A percentile compares a stretch with the other conserved stretches of the same genome.
Conservation (phyloP, 2,797 vertebrate species). For the Sternotherus odoratus region DNA sequence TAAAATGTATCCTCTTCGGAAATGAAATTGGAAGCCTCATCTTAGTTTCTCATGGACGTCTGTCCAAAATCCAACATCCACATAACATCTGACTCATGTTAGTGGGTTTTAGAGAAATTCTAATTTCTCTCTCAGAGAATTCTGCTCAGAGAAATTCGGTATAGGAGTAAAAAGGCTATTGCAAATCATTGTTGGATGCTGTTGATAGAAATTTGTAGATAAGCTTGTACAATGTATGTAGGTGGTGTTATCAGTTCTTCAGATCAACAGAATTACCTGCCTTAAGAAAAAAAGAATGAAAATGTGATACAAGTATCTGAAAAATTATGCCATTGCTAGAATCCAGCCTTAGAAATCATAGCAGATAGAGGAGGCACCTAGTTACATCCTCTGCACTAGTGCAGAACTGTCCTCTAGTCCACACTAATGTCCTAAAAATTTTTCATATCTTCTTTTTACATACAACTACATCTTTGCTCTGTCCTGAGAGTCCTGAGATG, state of each 20-base stretch:
- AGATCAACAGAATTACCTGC: neutral
- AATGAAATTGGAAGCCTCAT: slow-evolving; percentile 17
- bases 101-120: neutral
- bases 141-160: slow-evolving; percentile 33
- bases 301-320: neutral
- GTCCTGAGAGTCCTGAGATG: neutral
- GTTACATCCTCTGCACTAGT: neutral
- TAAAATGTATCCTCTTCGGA: slow-evolving; percentile 13
- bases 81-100: slow-evolving; percentile 12
- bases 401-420: neutral
- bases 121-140: too few species aligned
- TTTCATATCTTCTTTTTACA: neutral
- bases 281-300: neutral
- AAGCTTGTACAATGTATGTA: slow-evolving; percentile 21
- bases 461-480: neutral
- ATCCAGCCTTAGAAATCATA: neutral
- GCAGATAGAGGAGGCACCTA: neutral
- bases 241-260: neutral
- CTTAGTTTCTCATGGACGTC: slow-evolving; percentile 8
- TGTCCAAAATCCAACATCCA: neutral
- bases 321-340: neutral
- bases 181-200: slow-evolving; percentile 18
- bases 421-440: fast-evolving
- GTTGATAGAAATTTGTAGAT: neutral
- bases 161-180: slow-evolving; percentile 16